phyloP scores from a whole-genome alignment of 2,113 vertebrate genomes.

The Pavo muticus region DNA sequence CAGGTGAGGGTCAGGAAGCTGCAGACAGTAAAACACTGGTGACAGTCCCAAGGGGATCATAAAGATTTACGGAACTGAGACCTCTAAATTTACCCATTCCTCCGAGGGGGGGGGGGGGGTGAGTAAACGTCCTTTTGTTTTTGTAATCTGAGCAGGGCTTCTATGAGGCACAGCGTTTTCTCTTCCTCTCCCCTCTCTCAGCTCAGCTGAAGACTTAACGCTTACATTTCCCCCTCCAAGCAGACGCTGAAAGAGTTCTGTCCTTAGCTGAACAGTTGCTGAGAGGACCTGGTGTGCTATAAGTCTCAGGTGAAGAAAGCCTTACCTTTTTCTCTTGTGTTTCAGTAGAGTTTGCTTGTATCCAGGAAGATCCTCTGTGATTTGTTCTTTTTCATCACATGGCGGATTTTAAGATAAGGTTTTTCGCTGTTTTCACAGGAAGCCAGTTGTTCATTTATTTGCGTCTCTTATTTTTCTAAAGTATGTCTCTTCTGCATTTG shows the following conservation, averaged over 20 bases:
- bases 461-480: background rate
- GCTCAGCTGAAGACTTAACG: background rate
- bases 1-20: conserved; percentile 46
- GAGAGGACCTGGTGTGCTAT: background rate
- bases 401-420: background rate
- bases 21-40: conserved; percentile 45
- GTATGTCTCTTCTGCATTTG: background rate
- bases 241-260: background rate
- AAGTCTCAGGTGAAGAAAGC: conserved; percentile 4
- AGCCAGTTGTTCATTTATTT: background rate
- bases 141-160: conserved; percentile 32
- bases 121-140: background rate
- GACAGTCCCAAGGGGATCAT: conserved; percentile 5
- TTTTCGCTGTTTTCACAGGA: background rate
- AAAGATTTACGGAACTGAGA: conserved; percentile 40
- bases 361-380: background rate
- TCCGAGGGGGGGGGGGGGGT: background rate
- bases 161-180: conserved; percentile 12
- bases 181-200: background rate
- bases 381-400: background rate
- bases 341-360: conserved; percentile 7
- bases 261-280: background rate
- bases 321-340: conserved; percentile 62
- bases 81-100: conserved; percentile 36
- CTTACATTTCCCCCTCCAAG: background rate